These are phyloP conservation scores for Marmota flaviventris DNA, from an alignment of 2,113 vertebrate species.

Conservation along the genomic window DNA sequence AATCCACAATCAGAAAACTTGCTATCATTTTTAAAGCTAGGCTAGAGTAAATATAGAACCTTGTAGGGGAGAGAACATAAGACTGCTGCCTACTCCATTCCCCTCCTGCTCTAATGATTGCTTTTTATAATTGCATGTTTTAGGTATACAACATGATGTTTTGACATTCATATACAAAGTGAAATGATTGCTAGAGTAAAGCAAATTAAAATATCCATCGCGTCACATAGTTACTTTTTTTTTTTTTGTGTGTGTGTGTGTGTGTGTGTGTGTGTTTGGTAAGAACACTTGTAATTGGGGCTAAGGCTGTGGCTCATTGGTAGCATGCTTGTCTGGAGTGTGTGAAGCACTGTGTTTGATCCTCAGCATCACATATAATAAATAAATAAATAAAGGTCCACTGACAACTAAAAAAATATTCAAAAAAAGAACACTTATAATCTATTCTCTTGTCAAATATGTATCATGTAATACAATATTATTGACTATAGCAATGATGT, in stretches of 20 bases:
- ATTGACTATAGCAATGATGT: background rate
- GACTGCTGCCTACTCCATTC: background rate
- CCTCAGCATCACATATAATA: no score
- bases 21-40: background rate
- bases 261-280: no score
- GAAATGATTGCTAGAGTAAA: background rate
- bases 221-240: background rate
- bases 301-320: no score
- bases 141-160: background rate
- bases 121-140: background rate
- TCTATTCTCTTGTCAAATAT: background rate
- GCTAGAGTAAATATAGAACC: background rate
- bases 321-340: no score
- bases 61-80: background rate
- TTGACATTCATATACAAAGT: background rate
- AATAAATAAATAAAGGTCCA: no score
- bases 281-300: background rate
- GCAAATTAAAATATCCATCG: background rate
- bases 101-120: background rate
- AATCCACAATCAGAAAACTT: background rate
- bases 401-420: no score
- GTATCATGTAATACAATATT: background rate
- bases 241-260: no score
- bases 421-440: background rate
- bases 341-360: no score